Evolutionary conservation across 1,140 invertebrate genomes (phyloP).

Genomic region (Zaprionus davidi): DNA sequence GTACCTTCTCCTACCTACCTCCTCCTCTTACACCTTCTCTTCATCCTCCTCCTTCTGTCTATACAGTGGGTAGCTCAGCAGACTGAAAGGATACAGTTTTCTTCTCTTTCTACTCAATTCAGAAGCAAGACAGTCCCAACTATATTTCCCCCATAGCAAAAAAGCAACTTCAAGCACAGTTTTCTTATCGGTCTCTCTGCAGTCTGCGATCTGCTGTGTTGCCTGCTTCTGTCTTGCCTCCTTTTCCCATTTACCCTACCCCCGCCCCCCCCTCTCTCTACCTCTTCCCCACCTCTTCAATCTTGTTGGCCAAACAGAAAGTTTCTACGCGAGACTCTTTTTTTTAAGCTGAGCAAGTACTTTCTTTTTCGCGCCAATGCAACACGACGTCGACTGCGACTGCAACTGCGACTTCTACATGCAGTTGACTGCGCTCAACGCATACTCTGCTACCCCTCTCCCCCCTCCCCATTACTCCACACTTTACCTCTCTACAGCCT

Average conservation of each 20-base stretch:
- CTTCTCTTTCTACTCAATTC: no score
- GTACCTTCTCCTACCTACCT: no score
- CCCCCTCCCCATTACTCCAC: neutral
- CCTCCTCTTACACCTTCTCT: no score
- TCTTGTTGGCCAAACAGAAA: slow-evolving; percentile 49
- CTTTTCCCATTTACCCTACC: neutral
- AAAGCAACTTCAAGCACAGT: neutral
- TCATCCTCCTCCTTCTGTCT: no score
- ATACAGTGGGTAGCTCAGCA: no score
- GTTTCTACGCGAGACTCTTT: slow-evolving; percentile 49
- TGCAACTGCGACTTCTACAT: slow-evolving; percentile 23
- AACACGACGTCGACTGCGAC: slow-evolving; percentile 18
- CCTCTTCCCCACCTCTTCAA: slow-evolving; percentile 5
- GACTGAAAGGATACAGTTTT: no score
- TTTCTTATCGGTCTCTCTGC: slow-evolving; percentile 4
- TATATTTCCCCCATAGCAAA: neutral
- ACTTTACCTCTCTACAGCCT: no score
- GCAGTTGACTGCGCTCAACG: slow-evolving; percentile 20
- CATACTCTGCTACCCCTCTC: no score
- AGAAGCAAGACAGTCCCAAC: slow-evolving; percentile 5
- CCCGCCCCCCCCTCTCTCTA: neutral
- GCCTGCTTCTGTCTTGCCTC: slow-evolving; percentile 2
- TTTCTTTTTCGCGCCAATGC: slow-evolving; percentile 67
- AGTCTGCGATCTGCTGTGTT: slow-evolving; percentile 9
- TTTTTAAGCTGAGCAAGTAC: slow-evolving; percentile 31